Conservation (phyloP, 2,113 vertebrate genomes). For the Dunckerocampus dactyliophorus region DNA sequence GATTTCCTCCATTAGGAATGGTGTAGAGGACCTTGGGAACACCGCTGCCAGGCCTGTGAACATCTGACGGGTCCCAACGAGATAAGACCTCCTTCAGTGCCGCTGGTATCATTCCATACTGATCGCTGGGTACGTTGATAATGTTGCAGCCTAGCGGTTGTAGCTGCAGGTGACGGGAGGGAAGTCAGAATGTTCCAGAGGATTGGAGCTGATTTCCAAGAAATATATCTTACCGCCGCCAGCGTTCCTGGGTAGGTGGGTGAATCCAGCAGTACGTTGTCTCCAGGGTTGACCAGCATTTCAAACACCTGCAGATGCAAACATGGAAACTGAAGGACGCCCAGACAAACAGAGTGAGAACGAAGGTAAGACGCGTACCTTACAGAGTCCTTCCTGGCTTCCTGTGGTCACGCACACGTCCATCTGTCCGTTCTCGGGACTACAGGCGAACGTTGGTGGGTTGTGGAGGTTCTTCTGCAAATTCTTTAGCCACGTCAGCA, state of each 20-base stretch:
- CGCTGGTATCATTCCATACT: slow-evolving; percentile 84
- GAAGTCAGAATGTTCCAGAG: not conserved
- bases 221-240: slow-evolving; percentile 72
- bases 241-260: slow-evolving; percentile 87
- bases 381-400: slow-evolving; percentile 89
- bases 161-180: slow-evolving; percentile 69
- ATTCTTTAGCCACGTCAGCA: slow-evolving; percentile 86
- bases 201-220: not conserved
- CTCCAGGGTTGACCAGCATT: slow-evolving; percentile 90
- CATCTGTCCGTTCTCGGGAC: slow-evolving; percentile 79
- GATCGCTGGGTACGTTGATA: slow-evolving; percentile 83
- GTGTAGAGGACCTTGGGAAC: slow-evolving; percentile 86
- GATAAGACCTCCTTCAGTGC: slow-evolving; percentile 79
- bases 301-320: slow-evolving; percentile 85
- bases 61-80: slow-evolving; percentile 79
- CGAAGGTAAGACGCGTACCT: slow-evolving; percentile 69
- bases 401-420: slow-evolving; percentile 89
- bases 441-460: slow-evolving; percentile 77
- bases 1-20: slow-evolving; percentile 92
- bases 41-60: slow-evolving; percentile 57
- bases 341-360: not conserved
- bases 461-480: slow-evolving; percentile 84
- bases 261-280: slow-evolving; percentile 84
- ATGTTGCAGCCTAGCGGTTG: slow-evolving; percentile 86
- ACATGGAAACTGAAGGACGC: not conserved